Base-by-base conservation (phyloP, 2,113 vertebrate species). In the Pachyramphus minor region DNA sequence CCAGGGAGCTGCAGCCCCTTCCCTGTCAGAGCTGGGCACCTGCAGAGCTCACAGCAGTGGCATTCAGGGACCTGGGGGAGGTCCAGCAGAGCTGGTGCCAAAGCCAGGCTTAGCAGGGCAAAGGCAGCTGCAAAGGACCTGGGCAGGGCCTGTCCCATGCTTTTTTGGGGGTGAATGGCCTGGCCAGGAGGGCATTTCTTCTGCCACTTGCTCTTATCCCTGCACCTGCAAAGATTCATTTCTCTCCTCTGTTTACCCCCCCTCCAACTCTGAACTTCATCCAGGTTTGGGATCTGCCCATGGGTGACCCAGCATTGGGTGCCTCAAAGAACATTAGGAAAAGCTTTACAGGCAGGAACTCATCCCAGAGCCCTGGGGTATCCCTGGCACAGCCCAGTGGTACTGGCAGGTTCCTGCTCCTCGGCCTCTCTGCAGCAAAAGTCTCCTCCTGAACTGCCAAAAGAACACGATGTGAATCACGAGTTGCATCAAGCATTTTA, bases 401-500 rank as follows among this genome's bases (percentile, higher is more conserved):
- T 5, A 14, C 35, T 16, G 28, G 23, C 58, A 59, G 58, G 58
- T 59, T 59, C 1, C 58, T 37, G 72, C 60, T 63, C 16, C 66
- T 28, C 0, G 0, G 74, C n/a, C 56, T 50, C 71, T 8, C n/a
- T 2, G 6, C 62, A 41, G 63, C 45, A 7, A 8, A 8, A 24
- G 13, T 2, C 23, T 2, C 63, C 78, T 30, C 73, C 6, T 49
- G 19, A 44, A 28, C 31, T 20, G 62, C 63, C 3, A 2, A 11
- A 4, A 33, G 49, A 78, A 75, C 79, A 20, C 6, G 0, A 3
- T 3, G 24, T 8, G 7, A 63, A 41, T 33, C 8, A 3, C 58
- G 41, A 52, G 50, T 41, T 8, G 2, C 28, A 2, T 14, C 4
- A 0, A 35, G 31, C 21, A 3, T 49, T 35, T 67, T 4, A 47